phyloP scores from a whole-genome alignment of 2,113 vertebrate species.

The Numida meleagris region DNA sequence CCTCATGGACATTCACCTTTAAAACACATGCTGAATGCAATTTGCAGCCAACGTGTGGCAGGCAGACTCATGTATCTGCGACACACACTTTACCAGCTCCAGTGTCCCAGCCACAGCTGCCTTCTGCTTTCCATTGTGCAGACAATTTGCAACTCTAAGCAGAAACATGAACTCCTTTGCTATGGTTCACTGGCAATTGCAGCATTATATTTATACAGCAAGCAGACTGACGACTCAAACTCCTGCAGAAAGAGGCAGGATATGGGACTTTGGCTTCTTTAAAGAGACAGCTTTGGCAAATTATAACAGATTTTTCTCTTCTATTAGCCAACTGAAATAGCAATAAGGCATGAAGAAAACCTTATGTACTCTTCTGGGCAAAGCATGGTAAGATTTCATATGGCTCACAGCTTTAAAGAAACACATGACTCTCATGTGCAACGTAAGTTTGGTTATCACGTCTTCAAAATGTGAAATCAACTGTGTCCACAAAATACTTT shows the following conservation, averaged over 20 bases:
- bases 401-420: neutral
- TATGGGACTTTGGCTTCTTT: neutral
- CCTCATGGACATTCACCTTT: neutral
- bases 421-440: neutral
- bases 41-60: neutral
- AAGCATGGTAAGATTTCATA: neutral
- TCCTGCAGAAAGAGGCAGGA: neutral
- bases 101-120: neutral
- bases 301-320: neutral
- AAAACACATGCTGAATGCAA: neutral
- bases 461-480: neutral
- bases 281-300: conserved; percentile 34
- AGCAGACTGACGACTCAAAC: neutral
- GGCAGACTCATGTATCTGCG: accelerated
- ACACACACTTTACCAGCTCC: neutral
- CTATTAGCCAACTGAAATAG: neutral
- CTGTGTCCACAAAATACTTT: neutral
- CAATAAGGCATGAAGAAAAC: neutral
- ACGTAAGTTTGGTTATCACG: neutral
- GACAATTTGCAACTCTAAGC: conserved; percentile 56
- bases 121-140: conserved; percentile 27
- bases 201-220: conserved; percentile 55
- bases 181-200: conserved; percentile 63
- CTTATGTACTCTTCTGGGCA: neutral
- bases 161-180: conserved; percentile 62